These are phyloP conservation scores for Macrosiphum euphorbiae DNA, from an alignment of 2,888 invertebrate genomes.

Conservation along the genomic window DNA sequence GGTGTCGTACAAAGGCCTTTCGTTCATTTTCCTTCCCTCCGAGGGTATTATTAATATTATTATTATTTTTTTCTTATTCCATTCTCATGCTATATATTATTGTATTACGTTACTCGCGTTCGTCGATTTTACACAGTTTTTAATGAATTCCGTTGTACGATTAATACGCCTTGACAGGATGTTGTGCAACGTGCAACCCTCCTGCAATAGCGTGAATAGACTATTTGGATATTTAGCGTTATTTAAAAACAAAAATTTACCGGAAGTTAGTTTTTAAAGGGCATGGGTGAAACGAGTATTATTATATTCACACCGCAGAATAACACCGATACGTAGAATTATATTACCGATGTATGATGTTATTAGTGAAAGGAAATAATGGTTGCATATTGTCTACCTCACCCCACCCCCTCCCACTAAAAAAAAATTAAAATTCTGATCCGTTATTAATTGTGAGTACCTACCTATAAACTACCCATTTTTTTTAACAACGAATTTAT, in stretches of 20 bases:
- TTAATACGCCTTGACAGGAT: constrained; percentile 37
- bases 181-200: constrained; percentile 41
- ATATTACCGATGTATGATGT: neutral
- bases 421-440: neutral
- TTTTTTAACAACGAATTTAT: neutral
- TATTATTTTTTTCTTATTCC: neutral
- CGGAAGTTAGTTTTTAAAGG: constrained; percentile 42
- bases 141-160: constrained; percentile 52
- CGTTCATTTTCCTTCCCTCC: constrained; percentile 37
- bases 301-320: neutral
- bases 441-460: neutral
- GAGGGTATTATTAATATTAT: constrained; percentile 8
- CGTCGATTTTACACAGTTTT: constrained; percentile 47
- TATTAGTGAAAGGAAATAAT: neutral
- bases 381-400: neutral
- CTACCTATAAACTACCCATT: neutral
- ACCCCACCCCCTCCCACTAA: neutral
- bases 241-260: constrained; percentile 8
- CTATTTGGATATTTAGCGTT: constrained; percentile 23
- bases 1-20: constrained; percentile 49
- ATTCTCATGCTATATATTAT: constrained; percentile 9
- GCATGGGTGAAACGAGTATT: neutral
- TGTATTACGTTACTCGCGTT: neutral
- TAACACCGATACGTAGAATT: neutral
- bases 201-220: neutral